Evolutionary conservation across 2,888 invertebrate genomes (phyloP).

Genomic region (Heliconius ethilla): DNA sequence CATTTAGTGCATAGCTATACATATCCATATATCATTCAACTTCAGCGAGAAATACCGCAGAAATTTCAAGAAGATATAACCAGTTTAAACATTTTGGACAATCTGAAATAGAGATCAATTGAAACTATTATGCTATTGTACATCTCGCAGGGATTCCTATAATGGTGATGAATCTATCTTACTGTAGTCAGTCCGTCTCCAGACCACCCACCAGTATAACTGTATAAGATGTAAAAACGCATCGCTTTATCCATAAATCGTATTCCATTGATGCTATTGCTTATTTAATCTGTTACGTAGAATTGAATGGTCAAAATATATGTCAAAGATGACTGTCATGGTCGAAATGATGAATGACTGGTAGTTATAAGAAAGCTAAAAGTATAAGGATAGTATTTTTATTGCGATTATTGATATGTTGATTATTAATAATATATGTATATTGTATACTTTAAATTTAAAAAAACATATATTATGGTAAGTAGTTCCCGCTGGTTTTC

Average conservation of each 20-base stretch:
- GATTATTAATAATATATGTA: too few species aligned
- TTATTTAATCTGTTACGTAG: slow-evolving; percentile 6
- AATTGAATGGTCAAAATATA: slow-evolving; percentile 22
- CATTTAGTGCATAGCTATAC: too few species aligned
- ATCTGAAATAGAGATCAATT: slow-evolving; percentile 45
- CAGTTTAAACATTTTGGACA: slow-evolving; percentile 13
- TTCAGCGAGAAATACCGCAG: neutral
- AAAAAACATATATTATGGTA: neutral
- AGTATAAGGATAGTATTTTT: neutral
- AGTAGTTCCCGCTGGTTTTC: too few species aligned
- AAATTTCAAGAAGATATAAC: neutral
- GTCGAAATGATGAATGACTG: neutral
- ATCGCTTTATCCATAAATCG: slow-evolving; percentile 62
- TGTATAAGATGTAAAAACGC: slow-evolving; percentile 53
- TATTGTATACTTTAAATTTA: too few species aligned
- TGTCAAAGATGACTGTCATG: slow-evolving; percentile 8
- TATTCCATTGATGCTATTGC: slow-evolving; percentile 15
- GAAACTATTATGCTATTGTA: slow-evolving; percentile 49
- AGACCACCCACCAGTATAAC: slow-evolving; percentile 73
- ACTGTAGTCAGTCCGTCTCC: slow-evolving; percentile 50
- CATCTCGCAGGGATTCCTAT: slow-evolving; percentile 55
- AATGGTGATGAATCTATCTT: slow-evolving; percentile 69
- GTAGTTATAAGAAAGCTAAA: neutral
- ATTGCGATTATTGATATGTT: neutral
- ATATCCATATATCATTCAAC: neutral